These are phyloP conservation scores for Elmis aenea DNA, from an alignment of 2,888 invertebrate genomes.

Conservation along the genomic window DNA sequence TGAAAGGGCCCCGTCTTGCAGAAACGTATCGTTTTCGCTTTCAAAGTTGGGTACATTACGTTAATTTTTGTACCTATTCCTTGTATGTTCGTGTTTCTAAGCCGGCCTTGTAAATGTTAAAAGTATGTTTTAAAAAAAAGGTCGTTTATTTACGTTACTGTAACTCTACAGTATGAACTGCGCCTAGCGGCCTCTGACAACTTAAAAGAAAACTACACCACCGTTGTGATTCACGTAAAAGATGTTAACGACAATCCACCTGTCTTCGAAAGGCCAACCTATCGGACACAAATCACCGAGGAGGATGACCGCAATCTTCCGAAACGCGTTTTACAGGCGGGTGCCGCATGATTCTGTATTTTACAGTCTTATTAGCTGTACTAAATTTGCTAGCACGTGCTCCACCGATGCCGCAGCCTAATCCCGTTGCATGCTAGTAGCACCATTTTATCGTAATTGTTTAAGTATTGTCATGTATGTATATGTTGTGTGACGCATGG, in stretches of 20 bases:
- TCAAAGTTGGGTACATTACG: too few relatives aligned
- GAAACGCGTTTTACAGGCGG: constrained; percentile 85
- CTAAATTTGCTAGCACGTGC: constrained; percentile 3
- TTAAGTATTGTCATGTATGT: constrained; percentile 13
- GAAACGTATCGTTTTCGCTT: too few relatives aligned
- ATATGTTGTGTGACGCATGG: constrained; percentile 38
- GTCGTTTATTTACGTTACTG: neutral
- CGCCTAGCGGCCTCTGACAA: constrained; percentile 93
- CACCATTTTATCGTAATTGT: constrained; percentile 6
- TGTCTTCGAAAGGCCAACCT: constrained; percentile 90
- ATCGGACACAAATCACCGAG: constrained; percentile 92
- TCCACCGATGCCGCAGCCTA: constrained; percentile 1
- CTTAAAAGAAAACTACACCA: constrained; percentile 94
- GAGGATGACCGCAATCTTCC: constrained; percentile 93
- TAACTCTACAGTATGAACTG: constrained; percentile 73
- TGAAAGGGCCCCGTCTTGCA: too few relatives aligned
- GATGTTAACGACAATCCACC: constrained; percentile 99
- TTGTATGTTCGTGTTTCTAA: too few relatives aligned
- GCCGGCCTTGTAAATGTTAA: too few relatives aligned
- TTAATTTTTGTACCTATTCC: too few relatives aligned
- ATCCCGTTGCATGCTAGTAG: constrained; percentile 12
- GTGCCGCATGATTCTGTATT: constrained; percentile 33
- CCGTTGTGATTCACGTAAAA: constrained; percentile 93
- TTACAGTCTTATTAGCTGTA: constrained; percentile 11
- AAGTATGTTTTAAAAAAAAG: too few relatives aligned